These are phyloP conservation scores for Ctenodactylus gundi DNA, from an alignment of 2,113 vertebrate genomes.

Conservation along the genomic window DNA sequence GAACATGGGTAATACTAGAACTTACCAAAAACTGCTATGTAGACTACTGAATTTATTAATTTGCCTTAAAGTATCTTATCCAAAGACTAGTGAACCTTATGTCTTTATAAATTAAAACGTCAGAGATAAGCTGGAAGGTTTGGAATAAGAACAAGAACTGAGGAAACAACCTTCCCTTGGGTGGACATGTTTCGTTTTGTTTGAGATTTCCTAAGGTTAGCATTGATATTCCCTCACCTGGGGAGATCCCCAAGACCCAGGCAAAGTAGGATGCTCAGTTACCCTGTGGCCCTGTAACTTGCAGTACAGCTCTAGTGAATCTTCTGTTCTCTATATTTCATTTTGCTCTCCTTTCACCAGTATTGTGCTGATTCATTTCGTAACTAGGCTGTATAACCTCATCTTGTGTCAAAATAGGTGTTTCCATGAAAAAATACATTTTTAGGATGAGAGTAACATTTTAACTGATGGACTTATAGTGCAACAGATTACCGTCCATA, in stretches of 20 bases:
- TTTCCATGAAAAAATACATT: neutral
- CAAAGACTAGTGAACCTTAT: neutral
- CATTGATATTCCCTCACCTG: neutral
- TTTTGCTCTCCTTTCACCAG: neutral
- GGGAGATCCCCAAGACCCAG: neutral
- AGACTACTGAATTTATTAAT: neutral
- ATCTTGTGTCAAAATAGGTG: neutral
- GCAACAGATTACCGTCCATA: neutral
- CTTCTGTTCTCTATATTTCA: neutral
- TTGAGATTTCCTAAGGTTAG: neutral
- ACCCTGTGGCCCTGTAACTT: neutral
- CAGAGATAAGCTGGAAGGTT: neutral
- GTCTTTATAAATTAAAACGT: neutral
- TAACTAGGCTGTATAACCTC: too few relatives aligned
- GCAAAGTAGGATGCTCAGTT: neutral
- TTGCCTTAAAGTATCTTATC: neutral
- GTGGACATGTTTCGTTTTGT: neutral
- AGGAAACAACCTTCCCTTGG: neutral
- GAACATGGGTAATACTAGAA: neutral
- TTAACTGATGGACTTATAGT: too few relatives aligned
- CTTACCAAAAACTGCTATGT: neutral
- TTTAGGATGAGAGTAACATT: neutral
- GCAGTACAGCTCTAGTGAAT: neutral
- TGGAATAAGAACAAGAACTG: neutral
- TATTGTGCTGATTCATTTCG: neutral